phyloP scores from a whole-genome alignment of 2,888 invertebrate species.

The Apodemia mormo region DNA sequence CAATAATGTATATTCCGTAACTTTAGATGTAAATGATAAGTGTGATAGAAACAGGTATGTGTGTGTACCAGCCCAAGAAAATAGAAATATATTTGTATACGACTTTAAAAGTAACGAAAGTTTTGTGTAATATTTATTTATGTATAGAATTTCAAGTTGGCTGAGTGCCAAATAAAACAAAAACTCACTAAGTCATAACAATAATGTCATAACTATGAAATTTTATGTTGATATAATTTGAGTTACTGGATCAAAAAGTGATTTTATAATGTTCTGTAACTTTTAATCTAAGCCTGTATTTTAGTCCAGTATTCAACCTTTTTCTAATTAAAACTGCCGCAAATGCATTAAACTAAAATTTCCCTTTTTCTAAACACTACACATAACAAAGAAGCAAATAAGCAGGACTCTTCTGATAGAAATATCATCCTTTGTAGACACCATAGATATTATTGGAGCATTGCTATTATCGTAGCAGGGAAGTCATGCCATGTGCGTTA shows the following conservation, averaged over 20 bases:
- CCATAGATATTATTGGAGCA: no score
- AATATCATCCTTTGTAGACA: no score
- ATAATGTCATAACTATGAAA: neutral
- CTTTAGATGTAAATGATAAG: conserved; percentile 69
- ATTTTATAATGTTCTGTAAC: no score
- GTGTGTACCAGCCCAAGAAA: conserved; percentile 69
- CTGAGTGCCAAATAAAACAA: conserved; percentile 47
- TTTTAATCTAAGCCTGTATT: no score
- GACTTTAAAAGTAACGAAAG: conserved; percentile 76
- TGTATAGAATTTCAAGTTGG: conserved; percentile 40
- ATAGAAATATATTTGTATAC: conserved; percentile 77
- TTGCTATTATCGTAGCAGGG: no score
- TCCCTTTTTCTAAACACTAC: no score
- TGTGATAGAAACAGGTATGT: conserved; percentile 67
- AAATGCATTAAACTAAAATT: no score
- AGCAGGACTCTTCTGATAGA: no score
- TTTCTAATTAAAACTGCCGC: no score
- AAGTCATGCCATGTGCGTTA: no score
- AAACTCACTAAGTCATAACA: conserved; percentile 44
- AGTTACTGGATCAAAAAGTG: neutral
- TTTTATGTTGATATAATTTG: neutral
- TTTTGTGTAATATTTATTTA: conserved; percentile 56
- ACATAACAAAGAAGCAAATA: no score
- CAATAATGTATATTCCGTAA: conserved; percentile 76
- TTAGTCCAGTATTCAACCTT: no score